A percentile compares a stretch with the other conserved stretches of the same genome.
Evolutionary conservation across 2,888 invertebrate species (phyloP).

Genomic region (Tetheella fluctuosa): DNA sequence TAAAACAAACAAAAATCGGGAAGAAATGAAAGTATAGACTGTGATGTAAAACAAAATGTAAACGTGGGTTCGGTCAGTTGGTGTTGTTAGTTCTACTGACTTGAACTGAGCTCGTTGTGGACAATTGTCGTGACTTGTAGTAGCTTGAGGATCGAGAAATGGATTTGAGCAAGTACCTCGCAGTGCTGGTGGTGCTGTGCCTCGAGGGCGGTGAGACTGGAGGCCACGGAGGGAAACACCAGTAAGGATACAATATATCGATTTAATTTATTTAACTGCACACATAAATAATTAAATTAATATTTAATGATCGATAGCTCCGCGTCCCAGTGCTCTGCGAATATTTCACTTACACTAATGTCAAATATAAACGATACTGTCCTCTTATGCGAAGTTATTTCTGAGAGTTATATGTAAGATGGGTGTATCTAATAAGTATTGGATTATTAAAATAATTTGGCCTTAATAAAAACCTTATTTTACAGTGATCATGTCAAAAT

Average conservation of each 20-base stretch:
- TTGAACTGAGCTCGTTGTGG: conserved; percentile 42
- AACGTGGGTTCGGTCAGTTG: conserved; percentile 44
- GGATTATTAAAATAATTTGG: not conserved
- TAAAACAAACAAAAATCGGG: conserved; percentile 53
- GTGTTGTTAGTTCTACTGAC: conserved; percentile 49
- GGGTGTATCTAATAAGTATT: too few species aligned
- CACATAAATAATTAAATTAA: not conserved
- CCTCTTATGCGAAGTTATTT: too few species aligned
- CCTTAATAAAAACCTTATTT: conserved; percentile 33
- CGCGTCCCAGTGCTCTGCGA: not conserved
- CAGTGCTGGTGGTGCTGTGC: conserved; percentile 61
- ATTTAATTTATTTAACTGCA: not conserved
- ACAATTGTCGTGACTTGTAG: conserved; percentile 39
- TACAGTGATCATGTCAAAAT: conserved; percentile 84
- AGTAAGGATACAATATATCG: conserved; percentile 58
- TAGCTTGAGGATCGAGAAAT: conserved; percentile 41
- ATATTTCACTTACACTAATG: not conserved
- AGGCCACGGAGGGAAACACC: conserved; percentile 73
- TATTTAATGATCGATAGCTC: not conserved
- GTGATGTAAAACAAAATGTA: conserved; percentile 71
- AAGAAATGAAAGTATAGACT: conserved; percentile 56
- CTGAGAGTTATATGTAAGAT: too few species aligned
- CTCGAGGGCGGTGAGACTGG: conserved; percentile 66
- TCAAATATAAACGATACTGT: not conserved
- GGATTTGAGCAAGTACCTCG: conserved; percentile 64